Percentiles rank a stretch among this genome's conserved stretches.
Conservation (phyloP, 2,888 invertebrate species). For the Cephus sareptanus region DNA sequence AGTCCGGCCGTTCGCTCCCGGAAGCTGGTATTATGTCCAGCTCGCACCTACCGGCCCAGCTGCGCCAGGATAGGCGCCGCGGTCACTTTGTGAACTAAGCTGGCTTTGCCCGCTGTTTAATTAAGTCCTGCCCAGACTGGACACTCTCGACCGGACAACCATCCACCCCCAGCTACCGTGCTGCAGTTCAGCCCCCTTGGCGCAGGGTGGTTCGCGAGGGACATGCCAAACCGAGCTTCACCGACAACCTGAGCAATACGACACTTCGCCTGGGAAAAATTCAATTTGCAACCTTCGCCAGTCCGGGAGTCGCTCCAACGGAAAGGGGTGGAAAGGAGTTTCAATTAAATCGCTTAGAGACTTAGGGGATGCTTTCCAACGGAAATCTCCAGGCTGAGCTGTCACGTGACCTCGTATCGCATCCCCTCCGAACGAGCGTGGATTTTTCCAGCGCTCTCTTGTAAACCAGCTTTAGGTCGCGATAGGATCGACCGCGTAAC, state of each 20-base stretch:
- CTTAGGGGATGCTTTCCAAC: background rate
- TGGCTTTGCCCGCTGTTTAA: slow-evolving; percentile 64
- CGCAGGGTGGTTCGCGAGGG: background rate
- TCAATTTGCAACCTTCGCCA: background rate
- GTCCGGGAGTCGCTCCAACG: background rate
- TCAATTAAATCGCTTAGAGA: background rate
- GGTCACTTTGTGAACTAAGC: slow-evolving; percentile 66
- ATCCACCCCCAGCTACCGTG: background rate
- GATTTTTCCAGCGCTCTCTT: background rate
- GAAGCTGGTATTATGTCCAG: slow-evolving; percentile 31
- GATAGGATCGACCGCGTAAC: background rate
- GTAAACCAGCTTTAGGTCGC: background rate
- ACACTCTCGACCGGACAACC: slow-evolving; percentile 18
- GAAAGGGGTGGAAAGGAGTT: background rate
- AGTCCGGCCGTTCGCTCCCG: slow-evolving; percentile 25
- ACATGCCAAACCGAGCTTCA: background rate
- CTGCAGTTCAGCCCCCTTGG: background rate
- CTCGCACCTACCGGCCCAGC: slow-evolving; percentile 24
- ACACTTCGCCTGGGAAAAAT: background rate
- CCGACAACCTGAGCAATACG: background rate
- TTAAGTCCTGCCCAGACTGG: slow-evolving; percentile 64
- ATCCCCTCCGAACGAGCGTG: background rate
- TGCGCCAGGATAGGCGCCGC: slow-evolving; percentile 48
- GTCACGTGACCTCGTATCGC: background rate
- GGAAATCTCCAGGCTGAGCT: background rate